These are phyloP conservation scores for Sphaeridia pumilis DNA, from an alignment of 2,888 invertebrate genomes.

Conservation along the genomic window DNA sequence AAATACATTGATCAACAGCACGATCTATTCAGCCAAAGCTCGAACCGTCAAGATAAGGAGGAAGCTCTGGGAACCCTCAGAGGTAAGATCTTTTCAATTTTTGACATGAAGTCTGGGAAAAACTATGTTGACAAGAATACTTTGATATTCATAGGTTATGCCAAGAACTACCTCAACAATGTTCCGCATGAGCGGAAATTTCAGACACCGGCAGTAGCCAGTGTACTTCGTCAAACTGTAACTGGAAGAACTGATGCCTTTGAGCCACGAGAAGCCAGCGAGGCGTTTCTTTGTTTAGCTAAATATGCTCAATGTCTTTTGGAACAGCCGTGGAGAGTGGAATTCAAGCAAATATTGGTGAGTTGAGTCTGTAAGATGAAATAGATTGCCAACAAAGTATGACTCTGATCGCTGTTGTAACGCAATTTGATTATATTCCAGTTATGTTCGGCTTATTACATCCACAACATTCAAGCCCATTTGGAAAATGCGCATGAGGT, in stretches of 20 bases:
- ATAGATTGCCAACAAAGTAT: too few species aligned
- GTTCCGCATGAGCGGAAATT: constrained; percentile 72
- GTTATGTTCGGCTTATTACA: constrained; percentile 78
- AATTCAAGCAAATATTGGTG: constrained; percentile 69
- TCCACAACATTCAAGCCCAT: constrained; percentile 72
- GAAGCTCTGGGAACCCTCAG: constrained; percentile 27
- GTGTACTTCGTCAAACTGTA: constrained; percentile 62
- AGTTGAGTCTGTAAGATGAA: too few species aligned
- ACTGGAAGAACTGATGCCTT: constrained; percentile 54
- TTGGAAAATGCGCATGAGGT: constrained; percentile 63
- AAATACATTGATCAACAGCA: constrained; percentile 62
- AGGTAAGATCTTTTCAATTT: constrained; percentile 14
- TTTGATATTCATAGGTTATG: constrained; percentile 57
- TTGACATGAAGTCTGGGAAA: too few species aligned
- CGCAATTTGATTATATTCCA: too few species aligned
- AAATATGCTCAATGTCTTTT: constrained; percentile 74
- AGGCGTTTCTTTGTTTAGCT: constrained; percentile 73
- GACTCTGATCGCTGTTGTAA: too few species aligned
- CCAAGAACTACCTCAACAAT: constrained; percentile 62
- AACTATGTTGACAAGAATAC: too few species aligned
- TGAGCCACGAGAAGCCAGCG: constrained; percentile 65
- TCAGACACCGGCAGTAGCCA: constrained; percentile 58
- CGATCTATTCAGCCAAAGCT: constrained; percentile 64
- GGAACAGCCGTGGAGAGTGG: constrained; percentile 78
- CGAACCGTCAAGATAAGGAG: constrained; percentile 44